Evolutionary conservation across 2,797 vertebrate species (phyloP).

Genomic region (Pygocentrus nattereri): DNA sequence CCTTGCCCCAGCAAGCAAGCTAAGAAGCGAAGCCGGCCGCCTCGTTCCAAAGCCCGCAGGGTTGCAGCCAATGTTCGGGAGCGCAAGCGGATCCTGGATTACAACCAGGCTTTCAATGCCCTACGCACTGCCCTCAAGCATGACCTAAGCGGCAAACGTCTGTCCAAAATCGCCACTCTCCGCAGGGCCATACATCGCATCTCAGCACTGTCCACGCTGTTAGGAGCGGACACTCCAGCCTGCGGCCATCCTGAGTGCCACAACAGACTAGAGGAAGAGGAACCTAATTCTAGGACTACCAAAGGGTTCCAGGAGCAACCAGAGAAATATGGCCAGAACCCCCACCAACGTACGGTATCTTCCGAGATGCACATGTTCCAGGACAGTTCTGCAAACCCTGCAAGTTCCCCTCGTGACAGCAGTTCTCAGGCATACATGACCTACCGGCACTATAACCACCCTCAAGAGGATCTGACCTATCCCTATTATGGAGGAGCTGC

Average conservation of each 20-base stretch:
- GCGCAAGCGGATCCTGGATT: constrained; percentile 95
- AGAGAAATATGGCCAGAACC: neutral
- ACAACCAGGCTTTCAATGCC: constrained; percentile 96
- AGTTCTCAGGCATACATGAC: constrained; percentile 25
- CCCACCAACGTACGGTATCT: constrained; percentile 14
- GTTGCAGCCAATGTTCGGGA: constrained; percentile 94
- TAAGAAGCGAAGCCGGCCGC: constrained; percentile 83
- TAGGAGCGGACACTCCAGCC: constrained; percentile 63
- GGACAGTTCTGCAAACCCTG: constrained; percentile 21
- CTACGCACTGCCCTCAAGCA: constrained; percentile 89
- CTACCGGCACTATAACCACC: constrained; percentile 36
- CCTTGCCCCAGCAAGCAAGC: constrained; percentile 61
- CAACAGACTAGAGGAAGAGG: neutral
- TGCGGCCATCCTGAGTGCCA: constrained; percentile 34
- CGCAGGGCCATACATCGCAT: constrained; percentile 93
- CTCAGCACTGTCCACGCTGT: constrained; percentile 86
- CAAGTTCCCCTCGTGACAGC: constrained; percentile 36
- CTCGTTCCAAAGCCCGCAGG: constrained; percentile 90
- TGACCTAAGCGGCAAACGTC: constrained; percentile 90
- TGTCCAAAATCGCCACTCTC: constrained; percentile 96
- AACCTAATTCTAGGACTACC: neutral
- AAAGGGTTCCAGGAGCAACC: constrained; percentile 24
- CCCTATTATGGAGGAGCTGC: constrained; percentile 35
- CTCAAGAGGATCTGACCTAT: constrained; percentile 18
- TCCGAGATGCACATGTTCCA: constrained; percentile 35